These are phyloP conservation scores for Equus przewalskii DNA, from an alignment of 2,113 vertebrate genomes.

Conservation along the genomic window DNA sequence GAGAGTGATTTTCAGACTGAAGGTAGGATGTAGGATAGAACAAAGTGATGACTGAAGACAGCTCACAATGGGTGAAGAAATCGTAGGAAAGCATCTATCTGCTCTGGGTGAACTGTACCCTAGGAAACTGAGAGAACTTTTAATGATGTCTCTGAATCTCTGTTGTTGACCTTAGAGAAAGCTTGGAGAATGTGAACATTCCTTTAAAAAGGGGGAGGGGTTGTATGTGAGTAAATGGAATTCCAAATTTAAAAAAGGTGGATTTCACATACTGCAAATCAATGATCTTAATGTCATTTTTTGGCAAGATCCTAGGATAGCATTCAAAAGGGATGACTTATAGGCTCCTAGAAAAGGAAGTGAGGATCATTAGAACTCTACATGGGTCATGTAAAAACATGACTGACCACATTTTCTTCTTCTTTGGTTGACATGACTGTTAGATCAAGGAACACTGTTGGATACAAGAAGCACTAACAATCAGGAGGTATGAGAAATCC, in stretches of 20 bases:
- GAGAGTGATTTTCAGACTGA: slow-evolving; percentile 32
- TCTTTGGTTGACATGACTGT: not conserved
- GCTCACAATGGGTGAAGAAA: not conserved
- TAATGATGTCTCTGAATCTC: not conserved
- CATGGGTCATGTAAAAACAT: not conserved
- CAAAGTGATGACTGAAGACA: not conserved
- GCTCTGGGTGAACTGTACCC: not conserved
- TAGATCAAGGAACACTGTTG: not conserved
- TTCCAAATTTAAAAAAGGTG: not conserved
- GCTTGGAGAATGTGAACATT: not conserved
- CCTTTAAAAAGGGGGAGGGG: not conserved
- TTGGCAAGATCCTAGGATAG: not conserved
- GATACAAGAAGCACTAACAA: not conserved
- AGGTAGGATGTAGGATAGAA: not conserved
- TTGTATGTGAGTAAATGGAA: not conserved
- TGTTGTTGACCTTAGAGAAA: slow-evolving; percentile 18
- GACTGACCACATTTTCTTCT: not conserved
- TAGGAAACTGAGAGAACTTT: not conserved
- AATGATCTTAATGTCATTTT: not conserved
- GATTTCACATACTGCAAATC: not conserved
- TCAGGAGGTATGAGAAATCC: not conserved
- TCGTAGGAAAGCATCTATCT: not conserved
- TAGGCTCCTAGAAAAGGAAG: not conserved
- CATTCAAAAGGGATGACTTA: not conserved
- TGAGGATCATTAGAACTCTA: not conserved